These are phyloP conservation scores for Petroica traversi DNA, from an alignment of 2,113 vertebrate genomes.

Conservation along the genomic window DNA sequence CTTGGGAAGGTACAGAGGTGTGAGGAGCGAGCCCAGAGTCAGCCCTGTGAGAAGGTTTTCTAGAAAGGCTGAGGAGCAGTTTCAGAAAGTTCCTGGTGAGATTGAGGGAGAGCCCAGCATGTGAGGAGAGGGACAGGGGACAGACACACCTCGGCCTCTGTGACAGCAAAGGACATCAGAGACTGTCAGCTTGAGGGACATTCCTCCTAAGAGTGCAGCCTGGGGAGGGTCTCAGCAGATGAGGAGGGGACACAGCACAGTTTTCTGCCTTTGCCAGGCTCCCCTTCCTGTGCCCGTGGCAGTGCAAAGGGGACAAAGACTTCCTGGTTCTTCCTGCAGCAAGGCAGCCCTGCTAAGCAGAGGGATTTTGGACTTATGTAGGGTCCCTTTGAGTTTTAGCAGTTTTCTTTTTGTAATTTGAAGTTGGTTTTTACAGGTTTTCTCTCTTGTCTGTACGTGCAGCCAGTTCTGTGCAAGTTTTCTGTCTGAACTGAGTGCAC, in stretches of 20 bases:
- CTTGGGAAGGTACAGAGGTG: background rate
- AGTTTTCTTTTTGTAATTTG: background rate
- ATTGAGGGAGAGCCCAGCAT: background rate
- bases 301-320: background rate
- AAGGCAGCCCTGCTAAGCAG: background rate
- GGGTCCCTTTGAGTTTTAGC: background rate
- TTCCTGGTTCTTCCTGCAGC: background rate
- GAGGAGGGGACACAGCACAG: background rate
- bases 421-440: background rate
- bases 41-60: background rate
- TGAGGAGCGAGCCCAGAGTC: background rate
- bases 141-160: background rate
- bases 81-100: background rate
- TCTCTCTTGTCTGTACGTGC: background rate
- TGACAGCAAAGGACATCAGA: background rate
- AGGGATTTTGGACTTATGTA: background rate
- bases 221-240: background rate
- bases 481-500: background rate
- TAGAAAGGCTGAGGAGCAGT: background rate
- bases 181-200: background rate
- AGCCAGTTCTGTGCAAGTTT: background rate
- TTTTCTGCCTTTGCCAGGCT: background rate
- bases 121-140: background rate
- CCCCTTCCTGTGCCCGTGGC: background rate
- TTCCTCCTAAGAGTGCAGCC: background rate